Conservation (phyloP, 2,113 vertebrate genomes). For the Ophthalmolycus amberensis region DNA sequence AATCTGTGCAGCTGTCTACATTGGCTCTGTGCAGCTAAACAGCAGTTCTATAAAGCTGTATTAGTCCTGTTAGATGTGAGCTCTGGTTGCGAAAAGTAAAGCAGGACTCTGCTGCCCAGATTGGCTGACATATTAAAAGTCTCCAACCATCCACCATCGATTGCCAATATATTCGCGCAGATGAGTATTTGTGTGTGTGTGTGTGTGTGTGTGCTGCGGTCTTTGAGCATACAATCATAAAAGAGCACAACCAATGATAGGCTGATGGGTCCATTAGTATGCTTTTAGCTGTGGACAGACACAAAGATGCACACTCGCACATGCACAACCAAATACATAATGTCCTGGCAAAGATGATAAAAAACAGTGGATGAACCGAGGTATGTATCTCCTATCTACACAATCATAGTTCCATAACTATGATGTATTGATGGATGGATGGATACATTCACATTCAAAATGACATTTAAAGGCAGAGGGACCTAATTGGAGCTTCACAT, state of each 20-base stretch:
- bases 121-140: neutral
- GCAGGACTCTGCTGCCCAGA: neutral
- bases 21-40: neutral
- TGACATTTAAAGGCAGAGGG: neutral
- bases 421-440: neutral
- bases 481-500: slow-evolving; percentile 17
- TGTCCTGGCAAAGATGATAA: neutral
- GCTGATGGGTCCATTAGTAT: neutral
- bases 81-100: neutral
- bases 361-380: neutral
- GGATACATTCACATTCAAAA: neutral
- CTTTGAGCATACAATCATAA: neutral
- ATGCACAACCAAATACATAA: neutral
- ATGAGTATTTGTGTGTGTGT: neutral
- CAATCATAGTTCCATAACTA: neutral
- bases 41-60: neutral
- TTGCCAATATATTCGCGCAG: neutral
- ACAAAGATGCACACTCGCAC: neutral
- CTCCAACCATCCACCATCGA: neutral
- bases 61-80: neutral
- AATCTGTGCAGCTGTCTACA: neutral
- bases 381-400: neutral
- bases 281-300: neutral
- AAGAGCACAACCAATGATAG: neutral
- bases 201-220: neutral